Base-by-base conservation (phyloP, 2,113 vertebrate species). In the Cynocephalus volans region DNA sequence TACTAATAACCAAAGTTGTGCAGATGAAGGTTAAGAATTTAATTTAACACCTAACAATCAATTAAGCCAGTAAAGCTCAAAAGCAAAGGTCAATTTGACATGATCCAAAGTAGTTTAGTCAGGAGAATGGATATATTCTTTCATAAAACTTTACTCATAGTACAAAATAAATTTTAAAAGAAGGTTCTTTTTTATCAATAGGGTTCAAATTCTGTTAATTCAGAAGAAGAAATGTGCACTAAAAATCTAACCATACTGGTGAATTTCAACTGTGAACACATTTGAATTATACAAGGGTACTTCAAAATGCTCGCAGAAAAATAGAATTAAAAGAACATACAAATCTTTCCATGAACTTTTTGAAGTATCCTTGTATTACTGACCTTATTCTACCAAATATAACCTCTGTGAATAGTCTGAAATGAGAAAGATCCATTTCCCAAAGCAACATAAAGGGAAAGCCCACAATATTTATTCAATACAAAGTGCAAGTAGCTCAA, bases 191-290 rank as follows among this genome's bases (percentile, higher is more conserved):
- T 86, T 77, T 56, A 70, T 67, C 41, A 96, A 24, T 36, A 87
- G 19, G 91, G 33, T 87, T 93, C 24, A 93, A 95, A 73, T 83
- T 70, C n/a, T 84, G 56, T 23, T 67, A 90, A 93, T 73, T 94
- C 31, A 86, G 58, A 85, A 60, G 83, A 70, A 85, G 23, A 90
- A 95, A 75, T 31, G 8, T 24, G 28, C 41, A 94, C 26, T 92
- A 70, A 87, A 52, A 88, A 54, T 70, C 50, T 26, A 89, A 88
- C 45, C 24, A 87, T 67, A 88, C 7, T 75, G 21, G 52, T 54
- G 64, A 69, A 65, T 82, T 92, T 96, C 75, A 93, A 65, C 26
- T 77, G 54, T 88, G 70, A 76, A 28, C 73, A 36, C 89, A 36
- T 67, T 54, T 91, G 76, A 73, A 28, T 33, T 87, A 79, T 18